Base-by-base conservation (phyloP, 2,113 vertebrate species). In the Psittacula cyanocephala region DNA sequence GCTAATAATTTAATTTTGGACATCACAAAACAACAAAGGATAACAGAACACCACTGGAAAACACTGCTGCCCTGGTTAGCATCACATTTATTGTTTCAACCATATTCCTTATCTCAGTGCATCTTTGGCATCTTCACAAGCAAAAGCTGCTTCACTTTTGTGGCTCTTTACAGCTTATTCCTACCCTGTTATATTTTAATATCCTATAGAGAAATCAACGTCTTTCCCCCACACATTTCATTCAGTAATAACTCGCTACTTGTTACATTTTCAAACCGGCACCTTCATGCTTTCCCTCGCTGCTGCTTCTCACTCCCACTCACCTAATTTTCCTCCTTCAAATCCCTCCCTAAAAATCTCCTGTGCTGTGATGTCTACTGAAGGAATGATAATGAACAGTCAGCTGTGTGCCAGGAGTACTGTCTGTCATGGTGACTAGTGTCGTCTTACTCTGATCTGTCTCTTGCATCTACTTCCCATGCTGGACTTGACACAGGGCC, bases 271-370 rank as follows among this genome's bases (percentile, higher is more conserved):
- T 89, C 95, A 94, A 96, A 96, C 91, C 94, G 76, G 95, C 87
- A 89, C 91, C 96, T 95, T 95, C 93, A 43, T 96, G 94, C 95
- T 96, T 96, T 96, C 93, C 94, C 89, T 96, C 41, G 31, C 93
- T 95, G 89, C 94, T 91, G 94, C 91, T 96, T 96, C 91, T 95
- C 94, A 96, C 96, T 95, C 94, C 95, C 87, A 96, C 95, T 95
- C 95, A 95, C 93, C 91, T 96, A 89, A 96, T 97, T 96, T 97
- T 96, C 87, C 67, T 95, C 74, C 89, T 93, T 92, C 86, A 91
- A 97, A 95, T 97, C 94, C 94, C 93, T 96, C 93, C 93, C 89
- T 89, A 85, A 97, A 96, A 96, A 86, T 91, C 89, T 93, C 91
- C 92, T 95, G 4, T 93, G 81, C 96, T 89, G 91, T 84, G 94